Evolutionary conservation across 2,113 vertebrate species (phyloP), one percentile per base, ranked within the genome.

Genomic region (Hippopotamus amphibius): DNA sequence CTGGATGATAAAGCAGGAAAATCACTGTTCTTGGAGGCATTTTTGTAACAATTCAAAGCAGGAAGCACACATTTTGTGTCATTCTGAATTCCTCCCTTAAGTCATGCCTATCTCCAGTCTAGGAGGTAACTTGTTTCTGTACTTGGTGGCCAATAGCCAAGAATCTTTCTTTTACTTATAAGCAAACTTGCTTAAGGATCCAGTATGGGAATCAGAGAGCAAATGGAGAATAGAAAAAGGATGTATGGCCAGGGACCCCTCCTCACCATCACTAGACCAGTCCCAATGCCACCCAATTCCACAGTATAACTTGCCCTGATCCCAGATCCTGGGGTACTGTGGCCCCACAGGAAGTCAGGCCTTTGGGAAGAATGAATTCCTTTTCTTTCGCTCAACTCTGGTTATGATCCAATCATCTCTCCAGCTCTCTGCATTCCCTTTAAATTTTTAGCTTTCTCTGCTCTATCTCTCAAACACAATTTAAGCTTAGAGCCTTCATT

Each of bases 131-230:
- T 24, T 2, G 16, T 84, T 63, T 84, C 41, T 88, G 16, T 88
- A 46, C 63, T 28, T 83, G 61, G 6, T 80, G 82, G 82, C 53
- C 77, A 88, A 77, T 79, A 91, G 86, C 28, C 71, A 97, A 97
- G 59, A 91, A 69, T 37, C n/a, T 72, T 71, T 83, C 63, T 89
- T 88, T 88, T 71, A 17, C 41, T 84, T 89, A 33, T 61, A 81
- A 92, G 69, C 81, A 86, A 83, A 53, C 6, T 48, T 63, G 43
- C 24, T 41, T 81, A 46, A 81, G 16, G 79, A n/a, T 69, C 9
- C 15, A 65, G 55, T 88, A 24, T 43, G 59, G 65, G 12, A 93
- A 69, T 86, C 41, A 93, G 57, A 80, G 43, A 72, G n/a, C 21
- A 77, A 61, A 53, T 1, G 9, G 59, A 91, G 50, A 86, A 46